Evolutionary conservation across 2,113 vertebrate genomes (phyloP), one percentile per base, ranked within the genome.

Genomic region (Camelus bactrianus): DNA sequence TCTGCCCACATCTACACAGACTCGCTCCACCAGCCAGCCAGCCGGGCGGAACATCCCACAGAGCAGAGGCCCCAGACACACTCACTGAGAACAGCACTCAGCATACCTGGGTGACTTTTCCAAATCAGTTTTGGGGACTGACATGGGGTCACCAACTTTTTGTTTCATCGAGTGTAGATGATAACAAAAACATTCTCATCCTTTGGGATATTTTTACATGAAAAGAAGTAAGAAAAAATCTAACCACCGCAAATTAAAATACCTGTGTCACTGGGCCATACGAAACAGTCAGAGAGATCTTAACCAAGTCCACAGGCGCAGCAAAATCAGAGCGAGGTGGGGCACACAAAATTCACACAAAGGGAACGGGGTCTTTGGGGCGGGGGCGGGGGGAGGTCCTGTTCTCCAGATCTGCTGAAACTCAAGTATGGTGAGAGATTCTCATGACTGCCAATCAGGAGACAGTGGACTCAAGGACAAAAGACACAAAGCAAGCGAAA

Each of bases 81-180:
- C 20, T 26, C 13, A 3, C 46, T 17, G 0, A 58, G 50, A 50
- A 20, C 3, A 19, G n/a, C 0, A 1, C 46, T 75, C 5, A 0
- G 32, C 50, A 56, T 15, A n/a, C 35, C 35, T 1, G 11, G 9
- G 20, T 16, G 17, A 62, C 38, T 64, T 67, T 69, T 69, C 72
- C 24, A 46, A 46, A 7, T 38, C 72, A 24, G 52, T 26, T 28
- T 5, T 62, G 35, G 54, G 85, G 12, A 48, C 65, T 8, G 9
- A 90, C 15, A 10, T 0, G 38, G 50, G 46, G 35, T 22, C 22
- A 13, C 26, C 26, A 10, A 62, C 16, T 24, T 81, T 73, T n/a
- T 77, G 75, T 42, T 62, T 76, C 64, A 79, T 42, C 83, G 20
- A 81, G 64, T 32, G 28, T 4, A 89, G 80, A 30, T 8, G 24